phyloP scores from a whole-genome alignment of 2,888 invertebrate species.

The Hoplodrina ambigua region DNA sequence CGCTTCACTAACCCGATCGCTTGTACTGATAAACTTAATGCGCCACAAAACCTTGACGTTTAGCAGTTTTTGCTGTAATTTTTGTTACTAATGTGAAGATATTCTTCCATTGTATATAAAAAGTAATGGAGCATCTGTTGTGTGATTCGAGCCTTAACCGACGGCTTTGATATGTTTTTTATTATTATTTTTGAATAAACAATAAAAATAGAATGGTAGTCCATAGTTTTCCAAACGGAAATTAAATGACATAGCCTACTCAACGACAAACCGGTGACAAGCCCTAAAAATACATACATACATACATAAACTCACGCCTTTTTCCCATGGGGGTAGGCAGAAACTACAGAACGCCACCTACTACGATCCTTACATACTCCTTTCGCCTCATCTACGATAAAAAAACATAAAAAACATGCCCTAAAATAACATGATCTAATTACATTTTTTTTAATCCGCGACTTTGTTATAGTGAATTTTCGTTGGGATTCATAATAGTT shows the following conservation, averaged over 20 bases:
- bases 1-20: conserved; percentile 67
- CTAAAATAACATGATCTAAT: background rate
- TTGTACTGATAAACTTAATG: conserved; percentile 74
- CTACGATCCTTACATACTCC: too few relatives aligned
- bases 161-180: background rate
- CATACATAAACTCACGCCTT: too few relatives aligned
- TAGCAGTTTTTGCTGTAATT: conserved; percentile 65
- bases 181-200: background rate
- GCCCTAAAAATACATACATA: conserved; percentile 15
- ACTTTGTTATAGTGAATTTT: too few relatives aligned
- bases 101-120: conserved; percentile 10
- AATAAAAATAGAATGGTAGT: too few relatives aligned
- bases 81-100: conserved; percentile 40
- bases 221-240: background rate
- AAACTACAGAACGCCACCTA: too few relatives aligned
- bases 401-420: too few relatives aligned
- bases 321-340: too few relatives aligned
- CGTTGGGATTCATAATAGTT: too few relatives aligned
- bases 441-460: too few relatives aligned
- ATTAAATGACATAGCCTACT: background rate
- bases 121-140: background rate
- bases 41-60: conserved; percentile 70
- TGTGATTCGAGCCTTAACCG: background rate
- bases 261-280: background rate
- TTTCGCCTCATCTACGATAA: too few relatives aligned